phyloP scores from a whole-genome alignment of 2,888 invertebrate genomes.

The Lepidocyrtoides sp. region DNA sequence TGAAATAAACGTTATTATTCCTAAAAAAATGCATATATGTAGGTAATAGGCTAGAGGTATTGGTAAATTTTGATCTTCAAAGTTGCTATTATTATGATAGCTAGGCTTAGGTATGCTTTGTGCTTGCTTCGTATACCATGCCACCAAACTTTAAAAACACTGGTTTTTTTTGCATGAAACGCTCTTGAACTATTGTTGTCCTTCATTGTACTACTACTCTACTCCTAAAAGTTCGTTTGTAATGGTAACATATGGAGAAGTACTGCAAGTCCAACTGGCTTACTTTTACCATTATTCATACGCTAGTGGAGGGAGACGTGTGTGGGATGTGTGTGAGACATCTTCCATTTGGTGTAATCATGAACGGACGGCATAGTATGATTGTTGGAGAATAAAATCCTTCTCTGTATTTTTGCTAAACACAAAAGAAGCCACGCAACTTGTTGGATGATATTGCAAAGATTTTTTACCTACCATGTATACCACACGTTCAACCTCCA shows the following conservation, averaged over 20 bases:
- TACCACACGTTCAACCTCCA: no score
- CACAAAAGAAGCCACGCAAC: no score
- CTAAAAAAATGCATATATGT: background rate
- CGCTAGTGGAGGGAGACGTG: background rate
- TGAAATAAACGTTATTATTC: background rate
- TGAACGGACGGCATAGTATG: background rate
- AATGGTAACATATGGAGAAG: background rate
- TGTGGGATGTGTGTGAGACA: slow-evolving; percentile 12
- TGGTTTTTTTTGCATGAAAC: background rate
- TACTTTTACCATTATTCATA: slow-evolving; percentile 65
- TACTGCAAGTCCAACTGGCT: slow-evolving; percentile 77
- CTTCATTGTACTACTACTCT: slow-evolving; percentile 16
- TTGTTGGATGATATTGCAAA: no score
- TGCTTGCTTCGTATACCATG: background rate
- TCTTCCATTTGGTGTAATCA: background rate
- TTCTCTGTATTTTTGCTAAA: no score
- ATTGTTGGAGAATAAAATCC: background rate
- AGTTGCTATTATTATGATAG: background rate
- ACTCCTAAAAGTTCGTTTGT: background rate
- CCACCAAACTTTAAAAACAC: background rate
- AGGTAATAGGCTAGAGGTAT: background rate
- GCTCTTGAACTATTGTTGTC: slow-evolving; percentile 21
- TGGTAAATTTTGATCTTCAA: background rate
- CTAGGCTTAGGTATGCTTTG: background rate
- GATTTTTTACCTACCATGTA: no score